phyloP scores from a whole-genome alignment of 2,113 vertebrate species.

The Toxostoma redivivum region DNA sequence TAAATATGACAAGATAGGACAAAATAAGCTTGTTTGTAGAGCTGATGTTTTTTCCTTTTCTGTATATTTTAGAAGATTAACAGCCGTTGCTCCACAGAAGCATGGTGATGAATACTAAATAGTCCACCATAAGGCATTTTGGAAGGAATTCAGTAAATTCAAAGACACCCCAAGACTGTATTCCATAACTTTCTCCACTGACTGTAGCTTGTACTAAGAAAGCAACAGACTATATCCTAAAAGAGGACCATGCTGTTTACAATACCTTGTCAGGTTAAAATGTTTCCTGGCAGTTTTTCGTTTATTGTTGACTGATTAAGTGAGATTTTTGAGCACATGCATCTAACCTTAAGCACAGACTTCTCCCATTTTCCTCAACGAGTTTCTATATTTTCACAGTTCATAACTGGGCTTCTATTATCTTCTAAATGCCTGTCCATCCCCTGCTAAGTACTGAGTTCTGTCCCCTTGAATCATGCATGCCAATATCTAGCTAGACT shows the following conservation, averaged over 20 bases:
- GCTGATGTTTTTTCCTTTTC: conserved; percentile 10
- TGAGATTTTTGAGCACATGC: background rate
- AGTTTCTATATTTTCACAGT: background rate
- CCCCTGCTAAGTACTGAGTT: background rate
- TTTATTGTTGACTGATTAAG: background rate
- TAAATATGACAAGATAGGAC: background rate
- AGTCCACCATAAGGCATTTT: conserved; percentile 16
- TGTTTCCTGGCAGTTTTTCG: background rate
- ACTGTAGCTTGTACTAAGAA: background rate
- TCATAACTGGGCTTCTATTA: background rate
- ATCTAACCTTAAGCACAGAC: background rate
- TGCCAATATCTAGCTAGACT: background rate
- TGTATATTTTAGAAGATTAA: conserved; percentile 43
- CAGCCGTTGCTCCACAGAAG: conserved; percentile 9
- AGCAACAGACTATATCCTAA: background rate
- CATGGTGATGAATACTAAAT: conserved; percentile 40
- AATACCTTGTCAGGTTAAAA: background rate
- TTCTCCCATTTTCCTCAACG: background rate
- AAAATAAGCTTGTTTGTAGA: background rate
- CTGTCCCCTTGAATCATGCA: background rate
- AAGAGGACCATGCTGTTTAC: background rate
- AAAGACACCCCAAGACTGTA: background rate
- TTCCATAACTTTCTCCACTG: background rate
- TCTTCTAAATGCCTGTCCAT: background rate
- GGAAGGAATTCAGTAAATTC: conserved; percentile 26